Evolutionary conservation across 23 tunicate species (phyloP).

Genomic region (Aplidium turbinatum): DNA sequence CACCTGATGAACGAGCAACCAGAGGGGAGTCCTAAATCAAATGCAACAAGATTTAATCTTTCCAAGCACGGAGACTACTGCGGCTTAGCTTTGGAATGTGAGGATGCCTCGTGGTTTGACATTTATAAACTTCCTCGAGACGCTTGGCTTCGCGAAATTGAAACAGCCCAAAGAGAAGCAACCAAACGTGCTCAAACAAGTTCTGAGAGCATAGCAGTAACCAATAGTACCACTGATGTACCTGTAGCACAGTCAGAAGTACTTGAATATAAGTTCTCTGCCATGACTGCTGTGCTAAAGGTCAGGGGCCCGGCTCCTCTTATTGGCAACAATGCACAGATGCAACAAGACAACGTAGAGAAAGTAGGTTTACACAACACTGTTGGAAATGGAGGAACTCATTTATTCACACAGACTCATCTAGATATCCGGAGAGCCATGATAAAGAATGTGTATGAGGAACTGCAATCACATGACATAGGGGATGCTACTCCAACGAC

Average conservation of each 20-base stretch:
- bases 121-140: constrained; percentile 80
- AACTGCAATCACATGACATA: constrained; percentile 28
- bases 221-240: not conserved
- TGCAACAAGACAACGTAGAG: constrained; percentile 56
- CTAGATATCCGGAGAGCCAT: constrained; percentile 27
- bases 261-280: constrained; percentile 63
- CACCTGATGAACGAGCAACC: constrained; percentile 53
- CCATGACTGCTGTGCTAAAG: constrained; percentile 43
- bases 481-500: not conserved
- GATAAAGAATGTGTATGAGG: constrained; percentile 27
- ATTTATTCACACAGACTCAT: constrained; percentile 49
- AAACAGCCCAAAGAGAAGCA: constrained; percentile 55
- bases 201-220: constrained; percentile 16
- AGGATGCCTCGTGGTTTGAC: constrained; percentile 51
- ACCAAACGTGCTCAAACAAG: constrained; percentile 41
- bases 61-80: constrained; percentile 59
- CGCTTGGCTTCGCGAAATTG: constrained; percentile 80
- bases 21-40: constrained; percentile 77
- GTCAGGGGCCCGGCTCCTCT: constrained; percentile 39
- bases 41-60: constrained; percentile 53
- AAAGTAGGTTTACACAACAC: constrained; percentile 50
- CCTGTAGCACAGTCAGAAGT: constrained; percentile 21
- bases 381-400: constrained; percentile 63
- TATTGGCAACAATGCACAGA: not conserved
- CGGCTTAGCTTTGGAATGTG: constrained; percentile 58